A percentile compares a stretch with the other conserved stretches of the same genome.
Conservation (phyloP, 2,113 vertebrate species). For the Heterochromis multidens region DNA sequence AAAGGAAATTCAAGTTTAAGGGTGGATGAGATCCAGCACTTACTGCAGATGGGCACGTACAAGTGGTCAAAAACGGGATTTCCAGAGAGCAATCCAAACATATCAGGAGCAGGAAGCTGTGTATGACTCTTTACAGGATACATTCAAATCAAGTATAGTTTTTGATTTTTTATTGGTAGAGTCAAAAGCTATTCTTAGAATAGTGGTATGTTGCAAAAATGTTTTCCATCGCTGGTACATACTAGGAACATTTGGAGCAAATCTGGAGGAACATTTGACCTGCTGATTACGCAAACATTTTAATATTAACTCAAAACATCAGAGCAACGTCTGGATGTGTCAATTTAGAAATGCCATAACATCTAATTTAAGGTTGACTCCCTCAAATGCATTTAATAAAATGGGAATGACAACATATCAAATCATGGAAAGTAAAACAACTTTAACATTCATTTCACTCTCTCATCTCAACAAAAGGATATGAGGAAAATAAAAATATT, state of each 20-base stretch:
- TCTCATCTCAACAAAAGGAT: background rate
- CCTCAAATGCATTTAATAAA: background rate
- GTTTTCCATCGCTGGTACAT: background rate
- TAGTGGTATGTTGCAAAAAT: background rate
- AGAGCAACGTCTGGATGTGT: constrained; percentile 6
- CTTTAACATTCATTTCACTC: background rate
- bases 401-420: background rate
- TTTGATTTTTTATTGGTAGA: too few relatives aligned
- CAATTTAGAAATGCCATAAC: background rate
- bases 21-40: background rate
- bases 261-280: constrained; percentile 19
- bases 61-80: too few relatives aligned
- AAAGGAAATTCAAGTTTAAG: background rate
- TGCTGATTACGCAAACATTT: background rate
- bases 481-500: background rate
- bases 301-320: background rate
- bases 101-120: too few relatives aligned
- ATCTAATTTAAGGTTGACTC: background rate
- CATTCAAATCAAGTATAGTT: too few relatives aligned
- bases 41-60: background rate
- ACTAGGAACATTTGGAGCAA: background rate
- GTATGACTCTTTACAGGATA: too few relatives aligned
- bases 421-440: constrained; percentile 1
- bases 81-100: too few relatives aligned
- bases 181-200: too few relatives aligned